Evolutionary conservation across 2,797 vertebrate species (phyloP), one percentile per base, ranked within the genome.

Genomic region (Loris lydekkerianus): DNA sequence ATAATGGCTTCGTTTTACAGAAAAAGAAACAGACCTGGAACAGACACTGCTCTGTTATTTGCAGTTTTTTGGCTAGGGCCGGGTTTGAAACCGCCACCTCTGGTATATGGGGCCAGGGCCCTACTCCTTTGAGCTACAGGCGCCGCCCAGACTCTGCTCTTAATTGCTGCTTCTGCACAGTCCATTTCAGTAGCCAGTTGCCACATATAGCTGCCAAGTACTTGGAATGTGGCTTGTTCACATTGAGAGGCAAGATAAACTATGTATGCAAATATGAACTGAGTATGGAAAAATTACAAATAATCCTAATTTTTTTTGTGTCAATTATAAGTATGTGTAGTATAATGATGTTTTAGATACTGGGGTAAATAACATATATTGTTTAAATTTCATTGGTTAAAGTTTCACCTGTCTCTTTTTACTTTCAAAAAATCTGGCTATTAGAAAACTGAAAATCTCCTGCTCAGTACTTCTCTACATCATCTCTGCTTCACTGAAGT

Each of bases 311-410:
- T 4, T 58, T 84, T 86, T 56, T 58, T 77, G 37, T 49, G 60
- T 40, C 37, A 4, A 21, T 31, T 34, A n/a, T 6, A 21, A 75
- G 67, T 25, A 15, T 53, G 14, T 53, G 49, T 53, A 53, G 49
- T 58, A 58, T 63, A 34, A 63, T 72, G 37, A 70, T 25, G 53
- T 60, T 90, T 95, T 80, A 10, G 40, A 72, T 56, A 58, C 3
- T 75, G 60, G 37, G 34, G 56, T 90, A 81, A 65, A 76, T 91
- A 63, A 89, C 73, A 37, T 25, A 49, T 13, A 53, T 61, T 95
- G 31, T 92, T 73, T 31, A 84, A 78, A 34, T 78, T 78, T 65
- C 49, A 40, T 25, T n/a, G 67, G 27, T 86, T 89, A 60, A 67
- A 87, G 34, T 73, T 56, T 76, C 3, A 1, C 8, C 17, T 72